A percentile compares a stretch with the other conserved stretches of the same genome.
These are phyloP conservation scores for Papilio aristodemus DNA, from an alignment of 1,140 invertebrate species.

Conservation along the genomic window DNA sequence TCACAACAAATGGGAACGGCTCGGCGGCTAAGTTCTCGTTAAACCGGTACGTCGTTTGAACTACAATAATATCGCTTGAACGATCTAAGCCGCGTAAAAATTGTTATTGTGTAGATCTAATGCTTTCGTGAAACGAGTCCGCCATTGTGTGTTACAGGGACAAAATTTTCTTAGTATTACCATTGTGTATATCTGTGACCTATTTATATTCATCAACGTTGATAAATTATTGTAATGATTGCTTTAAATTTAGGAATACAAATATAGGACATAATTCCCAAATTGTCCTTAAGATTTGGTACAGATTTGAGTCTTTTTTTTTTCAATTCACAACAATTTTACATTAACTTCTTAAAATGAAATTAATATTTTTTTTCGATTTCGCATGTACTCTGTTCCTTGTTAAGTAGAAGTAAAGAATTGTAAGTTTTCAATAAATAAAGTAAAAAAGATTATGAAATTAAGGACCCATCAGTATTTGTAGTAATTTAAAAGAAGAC, in stretches of 20 bases:
- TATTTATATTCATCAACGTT: constrained; percentile 8
- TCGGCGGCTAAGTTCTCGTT: constrained; percentile 27
- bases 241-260: not conserved
- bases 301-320: not conserved
- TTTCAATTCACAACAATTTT: too few relatives aligned
- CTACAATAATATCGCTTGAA: constrained; percentile 38
- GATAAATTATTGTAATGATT: not conserved
- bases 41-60: constrained; percentile 40
- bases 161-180: constrained; percentile 36
- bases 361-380: too few relatives aligned
- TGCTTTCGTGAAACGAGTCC: constrained; percentile 40
- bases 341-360: too few relatives aligned
- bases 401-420: too few relatives aligned
- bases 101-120: constrained; percentile 42
- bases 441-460: too few relatives aligned
- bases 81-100: constrained; percentile 38
- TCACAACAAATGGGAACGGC: constrained; percentile 22
- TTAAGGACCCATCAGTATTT: too few relatives aligned
- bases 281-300: not conserved
- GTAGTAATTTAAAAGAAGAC: too few relatives aligned
- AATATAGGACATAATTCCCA: too few relatives aligned
- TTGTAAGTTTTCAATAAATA: too few relatives aligned
- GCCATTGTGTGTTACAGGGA: constrained; percentile 32
- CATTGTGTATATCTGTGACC: constrained; percentile 2
- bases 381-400: too few relatives aligned